Evolutionary conservation across 1,140 invertebrate species (phyloP).

Genomic region (Conus betulinus): DNA sequence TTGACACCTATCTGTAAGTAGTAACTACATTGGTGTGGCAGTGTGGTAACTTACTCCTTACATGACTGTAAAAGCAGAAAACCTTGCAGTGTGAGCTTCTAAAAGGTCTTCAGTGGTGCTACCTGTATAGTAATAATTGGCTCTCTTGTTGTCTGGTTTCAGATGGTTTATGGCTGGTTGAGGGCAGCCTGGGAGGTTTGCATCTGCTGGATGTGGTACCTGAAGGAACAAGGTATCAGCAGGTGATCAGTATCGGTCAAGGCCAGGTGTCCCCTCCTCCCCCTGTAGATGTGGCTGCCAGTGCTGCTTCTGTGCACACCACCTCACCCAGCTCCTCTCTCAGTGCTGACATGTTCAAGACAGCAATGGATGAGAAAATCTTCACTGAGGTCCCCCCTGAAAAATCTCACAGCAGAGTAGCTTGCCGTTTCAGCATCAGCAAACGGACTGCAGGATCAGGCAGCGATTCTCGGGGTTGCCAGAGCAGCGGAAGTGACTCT

Average conservation of each 20-base stretch:
- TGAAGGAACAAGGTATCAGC: slow-evolving; percentile 88
- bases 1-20: too few species aligned
- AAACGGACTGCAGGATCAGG: slow-evolving; percentile 41
- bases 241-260: slow-evolving; percentile 88
- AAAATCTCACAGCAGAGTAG: slow-evolving; percentile 44
- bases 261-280: slow-evolving; percentile 21
- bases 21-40: too few species aligned
- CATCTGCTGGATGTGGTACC: slow-evolving; percentile 92
- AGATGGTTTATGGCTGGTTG: slow-evolving; percentile 49
- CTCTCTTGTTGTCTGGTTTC: neutral
- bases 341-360: slow-evolving; percentile 66
- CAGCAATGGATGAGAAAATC: slow-evolving; percentile 62
- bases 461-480: slow-evolving; percentile 37
- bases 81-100: too few species aligned
- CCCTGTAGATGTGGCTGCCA: slow-evolving; percentile 55
- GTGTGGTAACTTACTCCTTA: too few species aligned
- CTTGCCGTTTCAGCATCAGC: slow-evolving; percentile 62
- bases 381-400: slow-evolving; percentile 42
- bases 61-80: too few species aligned
- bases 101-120: too few species aligned
- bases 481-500: neutral
- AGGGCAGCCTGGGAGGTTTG: slow-evolving; percentile 91
- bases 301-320: neutral
- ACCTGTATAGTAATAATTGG: neutral
- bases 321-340: slow-evolving; percentile 27